Evolutionary conservation across 2,113 vertebrate species (phyloP).

Genomic region (Ctenodactylus gundi): DNA sequence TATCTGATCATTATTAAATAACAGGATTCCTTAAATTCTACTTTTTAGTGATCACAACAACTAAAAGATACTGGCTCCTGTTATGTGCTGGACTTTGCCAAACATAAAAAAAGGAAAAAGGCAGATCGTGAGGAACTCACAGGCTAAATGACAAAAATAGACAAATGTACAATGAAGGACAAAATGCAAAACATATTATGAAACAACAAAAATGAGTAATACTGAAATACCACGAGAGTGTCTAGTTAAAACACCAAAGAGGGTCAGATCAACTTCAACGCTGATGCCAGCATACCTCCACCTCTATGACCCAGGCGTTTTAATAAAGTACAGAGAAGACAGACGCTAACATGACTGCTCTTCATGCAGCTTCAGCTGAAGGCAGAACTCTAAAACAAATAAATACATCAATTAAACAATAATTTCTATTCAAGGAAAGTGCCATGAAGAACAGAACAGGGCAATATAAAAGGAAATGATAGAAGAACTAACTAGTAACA

Average conservation of each 20-base stretch:
- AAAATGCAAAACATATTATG: not conserved
- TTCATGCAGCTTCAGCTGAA: not conserved
- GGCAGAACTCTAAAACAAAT: not conserved
- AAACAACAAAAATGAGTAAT: not conserved
- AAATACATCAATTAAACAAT: not conserved
- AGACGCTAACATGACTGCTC: not conserved
- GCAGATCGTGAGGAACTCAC: not conserved
- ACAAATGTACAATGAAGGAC: not conserved
- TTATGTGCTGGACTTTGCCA: not conserved
- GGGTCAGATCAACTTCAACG: not conserved
- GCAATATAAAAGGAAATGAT: not conserved
- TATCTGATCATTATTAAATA: conserved; percentile 12
- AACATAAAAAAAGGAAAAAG: not conserved
- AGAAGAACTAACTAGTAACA: not conserved
- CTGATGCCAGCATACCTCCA: not conserved
- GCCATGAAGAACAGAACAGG: not conserved
- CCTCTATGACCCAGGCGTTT: not conserved
- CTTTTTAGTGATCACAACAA: conserved; percentile 22
- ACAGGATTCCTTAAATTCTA: conserved; percentile 54
- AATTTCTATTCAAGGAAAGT: not conserved
- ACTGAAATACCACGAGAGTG: not conserved
- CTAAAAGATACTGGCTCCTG: not conserved
- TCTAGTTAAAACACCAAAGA: not conserved
- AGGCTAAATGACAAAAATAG: not conserved
- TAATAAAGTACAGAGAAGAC: not conserved